phyloP scores from a whole-genome alignment of 2,888 invertebrate species.

The Trissolcus japonicus region DNA sequence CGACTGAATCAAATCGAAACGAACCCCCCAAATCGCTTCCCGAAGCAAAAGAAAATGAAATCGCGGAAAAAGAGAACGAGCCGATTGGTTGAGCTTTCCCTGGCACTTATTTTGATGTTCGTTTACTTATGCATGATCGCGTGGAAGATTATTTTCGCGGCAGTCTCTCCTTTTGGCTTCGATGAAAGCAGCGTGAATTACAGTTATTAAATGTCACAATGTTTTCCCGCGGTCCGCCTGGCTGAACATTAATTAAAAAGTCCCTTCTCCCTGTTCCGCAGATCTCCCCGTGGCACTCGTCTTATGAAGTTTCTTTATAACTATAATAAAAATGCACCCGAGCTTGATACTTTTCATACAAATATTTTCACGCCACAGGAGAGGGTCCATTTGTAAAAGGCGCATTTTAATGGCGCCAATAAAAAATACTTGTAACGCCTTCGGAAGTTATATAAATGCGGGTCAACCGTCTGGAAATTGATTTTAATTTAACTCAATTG shows the following conservation, averaged over 20 bases:
- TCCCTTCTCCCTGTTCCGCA: slow-evolving; percentile 50
- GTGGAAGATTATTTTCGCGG: slow-evolving; percentile 10
- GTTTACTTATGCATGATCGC: slow-evolving; percentile 5
- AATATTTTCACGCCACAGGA: slow-evolving; percentile 37
- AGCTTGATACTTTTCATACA: slow-evolving; percentile 51
- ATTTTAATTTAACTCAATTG: no score
- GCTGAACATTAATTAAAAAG: slow-evolving; percentile 62
- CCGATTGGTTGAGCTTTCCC: background rate
- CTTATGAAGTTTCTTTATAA: slow-evolving; percentile 52
- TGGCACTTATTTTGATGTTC: slow-evolving; percentile 4
- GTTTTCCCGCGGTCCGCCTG: slow-evolving; percentile 36
- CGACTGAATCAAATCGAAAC: no score
- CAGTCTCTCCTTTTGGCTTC: slow-evolving; percentile 23
- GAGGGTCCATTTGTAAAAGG: slow-evolving; percentile 21
- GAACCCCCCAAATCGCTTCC: no score
- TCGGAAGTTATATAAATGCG: no score
- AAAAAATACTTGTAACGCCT: slow-evolving; percentile 37
- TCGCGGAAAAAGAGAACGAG: background rate
- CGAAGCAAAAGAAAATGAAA: background rate
- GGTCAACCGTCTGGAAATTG: no score
- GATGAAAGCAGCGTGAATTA: slow-evolving; percentile 44
- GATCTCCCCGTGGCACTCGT: slow-evolving; percentile 48
- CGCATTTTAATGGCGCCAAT: slow-evolving; percentile 42
- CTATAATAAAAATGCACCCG: slow-evolving; percentile 52
- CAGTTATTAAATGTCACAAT: slow-evolving; percentile 50